phyloP scores from a whole-genome alignment of 92 coral and sea anemone species.

The Porites divaricata region DNA sequence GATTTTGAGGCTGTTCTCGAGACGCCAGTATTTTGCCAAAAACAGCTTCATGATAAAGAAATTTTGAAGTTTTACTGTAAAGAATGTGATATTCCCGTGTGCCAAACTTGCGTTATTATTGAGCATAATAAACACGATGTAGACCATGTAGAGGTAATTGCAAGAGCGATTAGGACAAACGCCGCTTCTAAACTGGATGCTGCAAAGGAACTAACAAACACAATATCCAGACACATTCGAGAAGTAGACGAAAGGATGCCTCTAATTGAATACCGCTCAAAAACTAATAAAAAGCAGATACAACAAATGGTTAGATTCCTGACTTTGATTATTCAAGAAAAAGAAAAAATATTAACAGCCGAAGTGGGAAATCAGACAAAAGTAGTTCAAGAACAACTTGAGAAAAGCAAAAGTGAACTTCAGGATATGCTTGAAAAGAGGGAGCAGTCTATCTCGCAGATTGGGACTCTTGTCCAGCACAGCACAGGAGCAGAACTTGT shows the following conservation, averaged over 20 bases:
- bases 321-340: not conserved
- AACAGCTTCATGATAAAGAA: not conserved
- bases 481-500: not conserved
- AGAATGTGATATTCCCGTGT: constrained; percentile 14
- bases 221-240: not conserved
- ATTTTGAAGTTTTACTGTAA: not conserved
- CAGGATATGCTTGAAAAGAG: not conserved
- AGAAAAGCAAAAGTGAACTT: not conserved
- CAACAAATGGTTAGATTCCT: not conserved
- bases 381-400: not conserved
- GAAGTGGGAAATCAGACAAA: constrained; percentile 16
- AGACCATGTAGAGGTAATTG: constrained; percentile 22
- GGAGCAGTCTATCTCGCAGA: not conserved
- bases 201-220: not conserved
- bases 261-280: not conserved
- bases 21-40: constrained; percentile 4
- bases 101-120: constrained; percentile 36
- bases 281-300: not conserved
- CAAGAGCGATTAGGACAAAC: not conserved
- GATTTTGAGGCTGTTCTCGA: constrained; percentile 23
- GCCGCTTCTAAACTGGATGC: not conserved
- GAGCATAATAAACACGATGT: constrained; percentile 28
- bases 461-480: not conserved
- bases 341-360: not conserved
- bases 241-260: not conserved